Conservation (phyloP, 2,113 vertebrate genomes). For the Xiphophorus maculatus region DNA sequence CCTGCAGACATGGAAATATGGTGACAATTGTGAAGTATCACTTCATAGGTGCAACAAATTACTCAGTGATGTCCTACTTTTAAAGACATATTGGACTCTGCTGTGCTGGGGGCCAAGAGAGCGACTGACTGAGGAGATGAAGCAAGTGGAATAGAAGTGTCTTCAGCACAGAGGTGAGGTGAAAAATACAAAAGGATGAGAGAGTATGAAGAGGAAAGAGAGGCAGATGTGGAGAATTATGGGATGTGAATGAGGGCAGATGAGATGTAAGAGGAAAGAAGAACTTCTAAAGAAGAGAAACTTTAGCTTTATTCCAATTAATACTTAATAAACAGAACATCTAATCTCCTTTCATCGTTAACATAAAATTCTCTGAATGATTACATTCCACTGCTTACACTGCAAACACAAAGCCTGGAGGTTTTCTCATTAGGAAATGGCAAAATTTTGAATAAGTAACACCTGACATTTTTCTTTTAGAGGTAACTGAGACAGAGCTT, state of each 20-base stretch:
- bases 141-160: constrained; percentile 50
- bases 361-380: constrained; percentile 27
- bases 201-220: constrained; percentile 18
- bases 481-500: neutral
- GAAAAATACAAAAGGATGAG: constrained; percentile 43
- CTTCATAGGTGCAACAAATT: constrained; percentile 72
- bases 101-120: constrained; percentile 57
- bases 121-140: constrained; percentile 47
- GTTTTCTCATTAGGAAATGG: constrained; percentile 18
- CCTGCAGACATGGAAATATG: constrained; percentile 52
- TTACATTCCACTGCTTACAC: constrained; percentile 19
- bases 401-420: constrained; percentile 5
- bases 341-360: constrained; percentile 29
- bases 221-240: constrained; percentile 44
- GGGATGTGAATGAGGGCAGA: constrained; percentile 58
- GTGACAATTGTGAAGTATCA: constrained; percentile 69
- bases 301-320: constrained; percentile 36
- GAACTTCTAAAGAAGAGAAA: constrained; percentile 39
- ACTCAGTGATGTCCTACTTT: constrained; percentile 74
- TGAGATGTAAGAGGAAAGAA: constrained; percentile 28
- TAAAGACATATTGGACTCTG: constrained; percentile 70
- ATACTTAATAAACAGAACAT: constrained; percentile 41
- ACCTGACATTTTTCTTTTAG: constrained; percentile 45
- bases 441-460: constrained; percentile 33
- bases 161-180: constrained; percentile 35